These are phyloP conservation scores for Ornithorhynchus anatinus DNA, from an alignment of 2,113 vertebrate genomes.

Conservation along the genomic window DNA sequence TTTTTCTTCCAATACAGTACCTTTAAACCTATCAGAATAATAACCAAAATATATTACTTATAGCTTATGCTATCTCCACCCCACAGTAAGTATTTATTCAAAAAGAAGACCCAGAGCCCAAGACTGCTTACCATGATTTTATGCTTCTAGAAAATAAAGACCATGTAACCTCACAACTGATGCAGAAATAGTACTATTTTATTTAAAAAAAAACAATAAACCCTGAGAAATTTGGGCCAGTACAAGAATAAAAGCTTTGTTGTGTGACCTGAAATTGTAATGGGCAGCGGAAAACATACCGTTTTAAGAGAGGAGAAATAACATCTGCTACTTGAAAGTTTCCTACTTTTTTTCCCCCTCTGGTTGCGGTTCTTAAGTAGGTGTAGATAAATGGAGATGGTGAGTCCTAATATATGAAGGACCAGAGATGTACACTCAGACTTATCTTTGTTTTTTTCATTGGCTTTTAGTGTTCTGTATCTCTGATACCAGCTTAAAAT, in stretches of 20 bases:
- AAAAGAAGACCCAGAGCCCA: neutral
- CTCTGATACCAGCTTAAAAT: neutral
- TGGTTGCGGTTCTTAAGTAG: rapidly evolving
- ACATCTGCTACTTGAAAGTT: neutral
- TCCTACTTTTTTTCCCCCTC: neutral
- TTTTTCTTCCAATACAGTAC: neutral
- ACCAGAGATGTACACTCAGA: rapidly evolving
- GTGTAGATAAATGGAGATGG: neutral
- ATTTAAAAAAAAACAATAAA: rapidly evolving
- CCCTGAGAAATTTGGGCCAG: neutral
- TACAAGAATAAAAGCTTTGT: rapidly evolving
- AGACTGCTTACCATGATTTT: neutral
- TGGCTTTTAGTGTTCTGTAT: rapidly evolving
- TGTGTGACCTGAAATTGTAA: neutral
- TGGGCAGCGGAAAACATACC: neutral
- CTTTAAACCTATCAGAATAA: neutral
- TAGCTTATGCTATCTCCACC: rapidly evolving
- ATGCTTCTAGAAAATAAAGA: neutral
- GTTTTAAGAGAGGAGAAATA: rapidly evolving
- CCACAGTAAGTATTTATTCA: neutral
- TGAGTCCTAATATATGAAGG: neutral
- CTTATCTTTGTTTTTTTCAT: neutral
- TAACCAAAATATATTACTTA: neutral
- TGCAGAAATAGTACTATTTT: neutral
- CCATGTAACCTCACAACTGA: neutral